Percentiles rank a stretch among this genome's conserved stretches.
These are phyloP conservation scores for Catocala nupta DNA, from an alignment of 2,888 invertebrate genomes.

Conservation along the genomic window DNA sequence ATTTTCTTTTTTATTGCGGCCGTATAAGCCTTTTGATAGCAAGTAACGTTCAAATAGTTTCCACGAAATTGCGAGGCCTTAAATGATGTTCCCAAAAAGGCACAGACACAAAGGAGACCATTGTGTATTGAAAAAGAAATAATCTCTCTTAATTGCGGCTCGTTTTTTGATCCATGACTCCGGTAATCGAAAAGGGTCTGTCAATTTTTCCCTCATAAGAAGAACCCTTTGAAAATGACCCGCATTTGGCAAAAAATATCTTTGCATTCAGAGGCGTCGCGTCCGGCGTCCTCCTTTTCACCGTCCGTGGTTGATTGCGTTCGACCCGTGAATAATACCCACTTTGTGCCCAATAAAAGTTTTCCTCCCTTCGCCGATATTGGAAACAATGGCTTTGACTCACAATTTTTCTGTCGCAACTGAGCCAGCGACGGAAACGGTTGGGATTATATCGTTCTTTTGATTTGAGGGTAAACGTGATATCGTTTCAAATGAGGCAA, in stretches of 20 bases:
- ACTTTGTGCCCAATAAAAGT: slow-evolving; percentile 86
- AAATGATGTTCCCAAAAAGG: slow-evolving; percentile 50
- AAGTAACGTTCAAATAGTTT: slow-evolving; percentile 46
- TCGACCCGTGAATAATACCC: slow-evolving; percentile 82
- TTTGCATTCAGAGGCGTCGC: slow-evolving; percentile 83
- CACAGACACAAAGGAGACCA: slow-evolving; percentile 57
- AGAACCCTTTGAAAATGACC: slow-evolving; percentile 83
- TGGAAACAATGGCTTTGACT: slow-evolving; percentile 85
- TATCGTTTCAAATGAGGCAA: slow-evolving; percentile 74
- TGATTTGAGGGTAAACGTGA: slow-evolving; percentile 82
- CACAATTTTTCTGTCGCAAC: slow-evolving; percentile 77
- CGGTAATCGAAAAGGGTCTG: slow-evolving; percentile 81
- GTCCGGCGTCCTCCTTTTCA: slow-evolving; percentile 72
- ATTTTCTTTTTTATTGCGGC: slow-evolving; percentile 28
- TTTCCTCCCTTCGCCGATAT: slow-evolving; percentile 78
- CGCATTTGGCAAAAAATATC: slow-evolving; percentile 82
- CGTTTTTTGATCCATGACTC: slow-evolving; percentile 72
- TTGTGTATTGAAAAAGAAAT: slow-evolving; percentile 64
- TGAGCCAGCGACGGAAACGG: slow-evolving; percentile 65
- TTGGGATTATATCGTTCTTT: slow-evolving; percentile 79
- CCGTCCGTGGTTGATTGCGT: slow-evolving; percentile 77
- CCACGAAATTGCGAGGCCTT: slow-evolving; percentile 42
- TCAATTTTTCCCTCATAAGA: slow-evolving; percentile 77
- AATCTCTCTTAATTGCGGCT: slow-evolving; percentile 79
- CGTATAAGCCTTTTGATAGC: slow-evolving; percentile 22